Conservation (phyloP, 2,797 vertebrate species). For the Bradypodion ventrale region DNA sequence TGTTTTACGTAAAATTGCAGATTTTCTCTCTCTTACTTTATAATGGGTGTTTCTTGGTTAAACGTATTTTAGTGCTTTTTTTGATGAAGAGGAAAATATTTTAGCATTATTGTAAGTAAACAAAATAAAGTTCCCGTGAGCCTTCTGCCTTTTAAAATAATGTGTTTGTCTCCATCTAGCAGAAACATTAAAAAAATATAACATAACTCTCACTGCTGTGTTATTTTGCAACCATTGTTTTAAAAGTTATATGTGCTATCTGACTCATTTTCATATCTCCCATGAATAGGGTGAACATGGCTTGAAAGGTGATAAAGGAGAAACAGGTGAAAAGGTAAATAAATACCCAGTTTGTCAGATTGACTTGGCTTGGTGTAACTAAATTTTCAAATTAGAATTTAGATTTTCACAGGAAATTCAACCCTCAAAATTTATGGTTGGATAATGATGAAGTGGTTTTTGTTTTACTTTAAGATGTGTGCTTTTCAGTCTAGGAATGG, state of each 20-base stretch:
- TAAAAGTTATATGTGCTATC: not conserved
- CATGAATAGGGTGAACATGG: constrained; percentile 74
- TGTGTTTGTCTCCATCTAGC: not conserved
- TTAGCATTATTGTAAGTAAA: not conserved
- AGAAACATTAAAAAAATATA: not conserved
- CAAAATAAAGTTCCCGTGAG: not conserved
- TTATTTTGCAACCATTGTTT: not conserved
- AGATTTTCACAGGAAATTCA: not conserved
- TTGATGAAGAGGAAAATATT: not conserved
- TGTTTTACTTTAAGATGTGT: not conserved
- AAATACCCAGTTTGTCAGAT: not conserved
- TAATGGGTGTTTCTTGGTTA: not conserved
- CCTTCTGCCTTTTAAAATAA: not conserved
- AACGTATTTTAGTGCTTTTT: not conserved
- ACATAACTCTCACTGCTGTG: too few species aligned
- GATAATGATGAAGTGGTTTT: not conserved
- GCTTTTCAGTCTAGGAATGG: not conserved
- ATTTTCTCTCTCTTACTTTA: not conserved
- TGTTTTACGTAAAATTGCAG: not conserved
- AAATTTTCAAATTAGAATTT: not conserved
- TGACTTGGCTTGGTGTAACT: constrained; percentile 12
- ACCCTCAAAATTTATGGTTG: fast-evolving
- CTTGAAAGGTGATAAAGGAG: constrained; percentile 72
- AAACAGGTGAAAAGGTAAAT: constrained; percentile 76
- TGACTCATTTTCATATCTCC: constrained; percentile 38